Conservation (phyloP, 2,888 invertebrate species). For the Sminthurinus aureus region DNA sequence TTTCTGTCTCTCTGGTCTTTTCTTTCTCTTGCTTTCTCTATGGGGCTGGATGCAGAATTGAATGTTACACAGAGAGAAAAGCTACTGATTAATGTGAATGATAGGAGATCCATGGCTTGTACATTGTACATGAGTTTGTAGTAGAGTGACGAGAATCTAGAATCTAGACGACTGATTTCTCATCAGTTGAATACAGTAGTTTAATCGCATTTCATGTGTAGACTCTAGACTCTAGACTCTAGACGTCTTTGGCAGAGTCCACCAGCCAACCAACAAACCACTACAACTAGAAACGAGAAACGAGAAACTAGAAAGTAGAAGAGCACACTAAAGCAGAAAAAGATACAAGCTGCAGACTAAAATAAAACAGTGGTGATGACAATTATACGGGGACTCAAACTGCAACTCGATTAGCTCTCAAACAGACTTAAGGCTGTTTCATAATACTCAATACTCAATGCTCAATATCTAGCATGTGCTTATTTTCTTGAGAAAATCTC, state of each 20-base stretch:
- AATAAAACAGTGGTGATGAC: conserved; percentile 15
- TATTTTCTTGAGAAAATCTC: neutral
- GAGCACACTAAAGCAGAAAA: too few relatives aligned
- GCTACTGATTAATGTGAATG: conserved; percentile 28
- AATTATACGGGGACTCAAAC: neutral
- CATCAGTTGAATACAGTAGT: conserved; percentile 30
- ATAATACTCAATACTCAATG: neutral
- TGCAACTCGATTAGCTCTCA: conserved; percentile 17
- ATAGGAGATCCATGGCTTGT: neutral
- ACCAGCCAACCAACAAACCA: neutral
- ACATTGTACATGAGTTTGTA: too few relatives aligned
- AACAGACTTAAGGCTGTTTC: neutral
- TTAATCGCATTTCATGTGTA: conserved; percentile 24
- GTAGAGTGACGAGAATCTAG: neutral
- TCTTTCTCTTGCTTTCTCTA: neutral
- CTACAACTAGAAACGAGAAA: too few relatives aligned
- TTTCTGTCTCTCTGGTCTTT: neutral
- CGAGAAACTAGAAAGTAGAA: too few relatives aligned
- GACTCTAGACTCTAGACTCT: neutral
- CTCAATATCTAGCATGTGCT: neutral
- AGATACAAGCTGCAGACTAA: too few relatives aligned
- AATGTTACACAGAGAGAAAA: neutral
- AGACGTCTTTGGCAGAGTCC: conserved; percentile 3
- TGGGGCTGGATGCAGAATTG: neutral
- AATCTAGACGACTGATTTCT: conserved; percentile 15